Percentiles rank a stretch among this genome's conserved stretches.
phyloP scores from a whole-genome alignment of 1,140 invertebrate species.

The Drosophila seguyi region DNA sequence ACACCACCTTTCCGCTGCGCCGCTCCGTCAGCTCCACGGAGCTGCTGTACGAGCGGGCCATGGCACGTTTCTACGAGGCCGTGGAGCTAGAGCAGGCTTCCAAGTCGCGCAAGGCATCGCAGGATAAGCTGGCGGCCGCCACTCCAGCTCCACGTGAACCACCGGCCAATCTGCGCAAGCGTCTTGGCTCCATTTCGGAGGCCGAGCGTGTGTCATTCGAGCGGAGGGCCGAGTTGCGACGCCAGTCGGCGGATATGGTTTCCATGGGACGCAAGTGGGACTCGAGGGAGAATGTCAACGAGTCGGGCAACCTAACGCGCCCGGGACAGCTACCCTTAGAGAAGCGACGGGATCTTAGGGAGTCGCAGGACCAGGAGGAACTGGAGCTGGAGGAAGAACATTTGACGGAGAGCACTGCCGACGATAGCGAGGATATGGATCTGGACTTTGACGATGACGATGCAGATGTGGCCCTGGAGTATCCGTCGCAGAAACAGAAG shows the following conservation, averaged over 20 bases:
- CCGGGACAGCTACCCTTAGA: slow-evolving; percentile 32
- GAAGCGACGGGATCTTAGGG: background rate
- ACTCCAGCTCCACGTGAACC: slow-evolving; percentile 8
- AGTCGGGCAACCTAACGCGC: slow-evolving; percentile 41
- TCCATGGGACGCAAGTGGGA: slow-evolving; percentile 68
- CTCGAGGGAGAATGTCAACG: slow-evolving; percentile 73
- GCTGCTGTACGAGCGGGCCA: slow-evolving; percentile 91
- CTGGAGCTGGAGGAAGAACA: slow-evolving; percentile 60
- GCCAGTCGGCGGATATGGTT: slow-evolving; percentile 76
- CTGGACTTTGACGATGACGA: slow-evolving; percentile 52
- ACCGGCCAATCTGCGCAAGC: slow-evolving; percentile 68
- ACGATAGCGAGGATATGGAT: slow-evolving; percentile 64
- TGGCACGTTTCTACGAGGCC: slow-evolving; percentile 92
- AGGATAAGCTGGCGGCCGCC: slow-evolving; percentile 41
- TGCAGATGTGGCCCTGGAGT: slow-evolving; percentile 21
- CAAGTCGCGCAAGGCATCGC: slow-evolving; percentile 77
- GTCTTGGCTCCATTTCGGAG: slow-evolving; percentile 80
- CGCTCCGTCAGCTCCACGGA: slow-evolving; percentile 93
- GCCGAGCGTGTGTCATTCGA: slow-evolving; percentile 80
- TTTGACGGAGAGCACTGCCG: slow-evolving; percentile 68
- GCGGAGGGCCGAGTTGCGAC: slow-evolving; percentile 67
- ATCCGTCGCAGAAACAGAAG: slow-evolving; percentile 31
- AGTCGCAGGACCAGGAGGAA: slow-evolving; percentile 27
- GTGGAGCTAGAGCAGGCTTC: slow-evolving; percentile 90
- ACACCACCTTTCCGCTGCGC: slow-evolving; percentile 85